Evolutionary conservation across 2,888 invertebrate genomes (phyloP), one percentile per base, ranked within the genome.

Genomic region (Odontothrips loti): DNA sequence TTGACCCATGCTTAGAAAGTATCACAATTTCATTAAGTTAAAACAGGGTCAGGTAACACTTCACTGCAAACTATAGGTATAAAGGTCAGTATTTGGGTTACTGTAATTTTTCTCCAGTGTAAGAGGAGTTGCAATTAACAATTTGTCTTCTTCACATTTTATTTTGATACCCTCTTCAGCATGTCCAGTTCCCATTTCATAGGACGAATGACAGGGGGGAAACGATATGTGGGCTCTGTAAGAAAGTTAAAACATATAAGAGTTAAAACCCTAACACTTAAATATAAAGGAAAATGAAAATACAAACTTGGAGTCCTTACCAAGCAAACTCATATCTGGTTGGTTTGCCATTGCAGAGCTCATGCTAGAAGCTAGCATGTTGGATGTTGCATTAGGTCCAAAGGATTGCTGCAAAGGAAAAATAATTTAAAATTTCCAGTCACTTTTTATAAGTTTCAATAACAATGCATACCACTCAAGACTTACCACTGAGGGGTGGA

Each of bases 301-400:
- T 23, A 8, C 0, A 27, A 27, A 43, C 34, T 43, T 75, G 8
- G 1, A 1, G 27, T 10, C 11, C 23, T 11, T 27, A 75, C 68
- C 68, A 4, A 75, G 27, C 12, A 75, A 27, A 10, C 11, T 27
- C 68, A 75, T 27, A 27, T 75, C 68, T 27, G 23, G 27, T 10
- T 75, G 27, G 23, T 75, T 75, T 23, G 68, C 10, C 12, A 27
- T 12, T 0, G 12, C 27, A 27, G 27, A 75, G 68, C 23, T 75
- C 23, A 75, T 75, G 10, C 23, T 75, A 6, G 68, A 75, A 27
- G 68, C 68, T 4, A 75, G 68, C 23, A 75, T 75, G 12, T 75
- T 75, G 12, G 68, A 75, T 10, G 68, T 75, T 1, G 68, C 68
- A 75, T 75, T 75, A 10, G 68, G 68, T 75, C 68, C 68, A 75